Evolutionary conservation across 2,797 vertebrate species (phyloP), one percentile per base, ranked within the genome.

Genomic region (Podargus strigoides): DNA sequence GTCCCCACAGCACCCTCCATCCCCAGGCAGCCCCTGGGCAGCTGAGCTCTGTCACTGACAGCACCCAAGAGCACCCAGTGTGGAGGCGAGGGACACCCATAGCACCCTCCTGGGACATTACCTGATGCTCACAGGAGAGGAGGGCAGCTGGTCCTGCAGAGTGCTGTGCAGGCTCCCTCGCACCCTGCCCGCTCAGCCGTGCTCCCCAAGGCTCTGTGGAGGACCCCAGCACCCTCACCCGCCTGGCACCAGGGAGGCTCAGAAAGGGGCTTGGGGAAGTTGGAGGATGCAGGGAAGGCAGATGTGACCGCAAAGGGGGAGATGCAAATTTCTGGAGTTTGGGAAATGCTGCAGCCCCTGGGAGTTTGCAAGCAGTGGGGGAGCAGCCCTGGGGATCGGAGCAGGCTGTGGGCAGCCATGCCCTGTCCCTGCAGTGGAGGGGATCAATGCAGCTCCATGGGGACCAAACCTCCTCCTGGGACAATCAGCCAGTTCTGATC

Each of bases 31-130:
- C 62, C 19, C 44, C 41, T 41, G 3, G 44, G 53, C 58, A 8
- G 30, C 3, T 1, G 62, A 41, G 41, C 53, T 64, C 34, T 37
- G 26, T 37, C 13, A 1, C 12, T 3, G 1, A 2, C 0, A 1
- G 74, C 74, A 49, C 41, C 68, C 28, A 17, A 8, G 20, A 49
- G 41, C 59, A 19, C 66, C 42, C 55, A 12, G 49, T 3, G 1
- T 0, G n/a, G 56, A 55, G 42, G 11, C 0, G 5, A 47, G 64
- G 32, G 49, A 13, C 64, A 32, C 55, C 15, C 37, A 0, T 0
- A 24, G 78, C 17, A 4, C 77, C 4, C 28, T 59, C 36, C 72
- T 11, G 36, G 75, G 16, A 7, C 17, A 1, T 21, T 10, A 6
- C 37, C n/a, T 26, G 63, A 7, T 34, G 68, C 52, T 80, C 6